Evolutionary conservation across 23 tunicate species (phyloP).

Genomic region (Styela clava): DNA sequence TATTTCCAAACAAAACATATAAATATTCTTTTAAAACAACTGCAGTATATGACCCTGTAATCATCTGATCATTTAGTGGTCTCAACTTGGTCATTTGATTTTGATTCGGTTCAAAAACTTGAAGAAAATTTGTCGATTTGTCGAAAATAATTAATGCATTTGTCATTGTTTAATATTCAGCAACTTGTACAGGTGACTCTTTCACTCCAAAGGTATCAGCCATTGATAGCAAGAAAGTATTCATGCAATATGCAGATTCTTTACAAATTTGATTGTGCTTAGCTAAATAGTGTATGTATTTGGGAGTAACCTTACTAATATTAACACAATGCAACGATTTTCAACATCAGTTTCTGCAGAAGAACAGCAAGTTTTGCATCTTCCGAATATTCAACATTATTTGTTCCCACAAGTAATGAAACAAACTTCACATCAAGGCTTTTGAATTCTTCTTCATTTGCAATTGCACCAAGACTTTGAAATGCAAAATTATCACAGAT

Average conservation of each 20-base stretch:
- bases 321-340: not conserved
- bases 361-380: not conserved
- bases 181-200: no score
- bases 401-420: not conserved
- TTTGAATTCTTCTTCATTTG: not conserved
- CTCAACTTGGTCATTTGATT: not conserved
- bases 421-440: not conserved
- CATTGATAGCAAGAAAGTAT: not conserved
- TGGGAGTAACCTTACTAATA: no score
- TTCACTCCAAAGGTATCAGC: not conserved
- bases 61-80: not conserved
- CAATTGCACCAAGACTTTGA: not conserved
- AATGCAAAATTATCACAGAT: not conserved
- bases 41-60: not conserved
- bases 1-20: not conserved
- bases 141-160: not conserved
- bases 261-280: no score
- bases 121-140: not conserved
- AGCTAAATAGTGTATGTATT: not conserved
- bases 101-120: not conserved
- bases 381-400: not conserved
- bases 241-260: not conserved
- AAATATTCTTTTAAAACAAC: not conserved
- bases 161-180: no score
- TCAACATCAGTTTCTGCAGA: not conserved